Percentiles rank a stretch among this genome's conserved stretches.
phyloP scores from a whole-genome alignment of 2,797 vertebrate genomes.

The Allobates femoralis region DNA sequence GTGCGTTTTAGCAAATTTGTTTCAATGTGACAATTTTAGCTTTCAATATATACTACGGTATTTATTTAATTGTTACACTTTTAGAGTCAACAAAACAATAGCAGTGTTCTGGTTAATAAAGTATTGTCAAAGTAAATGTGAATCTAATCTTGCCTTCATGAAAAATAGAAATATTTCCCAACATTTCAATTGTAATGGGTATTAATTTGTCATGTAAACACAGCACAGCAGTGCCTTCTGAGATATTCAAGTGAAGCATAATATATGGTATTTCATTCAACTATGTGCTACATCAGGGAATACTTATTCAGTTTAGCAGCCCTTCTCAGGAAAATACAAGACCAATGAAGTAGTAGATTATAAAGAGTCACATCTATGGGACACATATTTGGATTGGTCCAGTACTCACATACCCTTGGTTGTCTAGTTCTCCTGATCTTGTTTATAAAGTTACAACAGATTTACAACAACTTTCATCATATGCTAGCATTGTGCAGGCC shows the following conservation, averaged over 20 bases:
- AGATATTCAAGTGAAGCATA: neutral
- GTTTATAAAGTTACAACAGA: too few species aligned
- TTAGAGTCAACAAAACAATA: neutral
- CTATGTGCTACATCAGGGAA: neutral
- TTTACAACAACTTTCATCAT: too few species aligned
- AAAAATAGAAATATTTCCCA: neutral
- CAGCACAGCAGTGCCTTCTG: neutral
- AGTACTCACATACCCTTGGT: too few species aligned
- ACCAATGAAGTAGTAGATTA: neutral
- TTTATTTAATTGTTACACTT: neutral
- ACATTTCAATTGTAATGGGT: neutral
- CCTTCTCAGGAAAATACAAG: neutral
- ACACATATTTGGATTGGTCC: neutral
- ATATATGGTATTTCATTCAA: neutral
- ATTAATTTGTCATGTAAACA: neutral
- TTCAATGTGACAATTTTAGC: conserved; percentile 3
- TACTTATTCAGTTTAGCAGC: neutral
- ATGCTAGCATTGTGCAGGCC: too few species aligned
- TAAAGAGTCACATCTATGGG: neutral
- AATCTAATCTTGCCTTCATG: neutral
- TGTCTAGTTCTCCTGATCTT: too few species aligned
- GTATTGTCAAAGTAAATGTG: neutral
- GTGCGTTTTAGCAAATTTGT: neutral
- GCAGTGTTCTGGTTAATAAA: neutral
- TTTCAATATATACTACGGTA: neutral